Percentiles rank a stretch among this genome's conserved stretches.
Evolutionary conservation across 2,797 vertebrate species (phyloP).

Genomic region (Taeniopygia guttata): DNA sequence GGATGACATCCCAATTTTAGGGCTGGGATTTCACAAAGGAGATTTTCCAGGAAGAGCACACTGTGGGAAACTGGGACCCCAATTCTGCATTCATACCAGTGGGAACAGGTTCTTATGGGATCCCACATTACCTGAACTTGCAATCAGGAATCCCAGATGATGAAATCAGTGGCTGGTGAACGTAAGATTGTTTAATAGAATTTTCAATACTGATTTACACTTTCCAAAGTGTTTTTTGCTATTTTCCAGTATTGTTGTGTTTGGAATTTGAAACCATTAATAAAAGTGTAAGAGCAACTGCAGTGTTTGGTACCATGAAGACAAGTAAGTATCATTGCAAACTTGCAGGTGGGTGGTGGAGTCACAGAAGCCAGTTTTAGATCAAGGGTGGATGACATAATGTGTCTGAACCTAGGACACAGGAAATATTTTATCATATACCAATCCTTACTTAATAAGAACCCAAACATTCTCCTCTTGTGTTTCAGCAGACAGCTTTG

Average conservation of each 20-base stretch:
- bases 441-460: background rate
- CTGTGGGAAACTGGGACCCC: background rate
- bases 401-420: background rate
- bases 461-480: background rate
- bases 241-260: background rate
- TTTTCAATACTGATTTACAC: background rate
- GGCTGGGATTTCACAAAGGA: background rate
- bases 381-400: background rate
- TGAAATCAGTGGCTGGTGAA: background rate
- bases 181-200: fast-evolving
- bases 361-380: background rate
- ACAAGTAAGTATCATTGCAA: background rate
- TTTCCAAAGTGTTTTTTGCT: background rate
- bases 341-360: background rate
- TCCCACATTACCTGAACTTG: background rate
- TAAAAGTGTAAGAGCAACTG: background rate
- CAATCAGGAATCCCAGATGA: background rate
- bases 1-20: background rate
- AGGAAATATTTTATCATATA: background rate
- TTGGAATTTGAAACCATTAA: background rate
- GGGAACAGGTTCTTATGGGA: background rate
- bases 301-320: background rate
- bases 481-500: background rate
- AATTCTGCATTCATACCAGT: background rate
- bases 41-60: background rate